Evolutionary conservation across 1,140 invertebrate species (phyloP), one percentile per base, ranked within the genome.

Genomic region (Lepidurus couesii): DNA sequence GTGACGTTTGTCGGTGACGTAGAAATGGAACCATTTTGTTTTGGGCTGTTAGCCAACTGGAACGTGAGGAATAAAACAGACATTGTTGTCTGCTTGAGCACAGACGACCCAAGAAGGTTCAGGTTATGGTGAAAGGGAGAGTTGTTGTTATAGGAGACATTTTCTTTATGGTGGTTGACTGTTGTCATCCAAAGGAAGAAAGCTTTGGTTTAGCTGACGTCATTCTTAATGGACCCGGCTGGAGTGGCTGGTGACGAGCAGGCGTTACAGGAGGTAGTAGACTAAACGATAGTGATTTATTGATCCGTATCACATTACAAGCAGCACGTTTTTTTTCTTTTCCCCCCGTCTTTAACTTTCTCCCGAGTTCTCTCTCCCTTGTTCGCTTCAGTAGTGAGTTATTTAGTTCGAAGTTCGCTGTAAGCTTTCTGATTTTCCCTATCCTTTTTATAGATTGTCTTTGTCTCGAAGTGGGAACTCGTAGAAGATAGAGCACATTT

Each of bases 391-490:
- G 34, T 34, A 34, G 34, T 34, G 34, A 34, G 34, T 34, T 34
- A 34, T 2, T 34, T 1, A 34, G 34, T 34, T 7, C 24, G 5
- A 16, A 34, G 26, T 75, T 75, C 24, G 74, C 24, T 42, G 74
- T 7, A 6, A 24, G n/a, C 65, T 73, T 73, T 73, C n/a, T 3
- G 2, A 73, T 24, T 73, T 4, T n/a, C 24, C 24, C 3, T 24
- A n/a, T 73, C 65, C n/a, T 73, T n/a, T 73, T n/a, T 73, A 73
- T n/a, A 73, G 24, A 73, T 73, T 73, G n/a, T 34, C 34, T 34
- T 34, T 3, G 34, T 34, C 34, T 3, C 34, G 34, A 34, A n/a
- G 16, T 47, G 21, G 53, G 53, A 65, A 16, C 9, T 7, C 7
- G 4, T 7, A 65, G 53, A 65, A 34, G 53, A 65, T 65, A 65